A percentile compares a stretch with the other conserved stretches of the same genome.
These are phyloP conservation scores for Dromococcyx pavoninus DNA, from an alignment of 2,797 vertebrate species.

Conservation along the genomic window DNA sequence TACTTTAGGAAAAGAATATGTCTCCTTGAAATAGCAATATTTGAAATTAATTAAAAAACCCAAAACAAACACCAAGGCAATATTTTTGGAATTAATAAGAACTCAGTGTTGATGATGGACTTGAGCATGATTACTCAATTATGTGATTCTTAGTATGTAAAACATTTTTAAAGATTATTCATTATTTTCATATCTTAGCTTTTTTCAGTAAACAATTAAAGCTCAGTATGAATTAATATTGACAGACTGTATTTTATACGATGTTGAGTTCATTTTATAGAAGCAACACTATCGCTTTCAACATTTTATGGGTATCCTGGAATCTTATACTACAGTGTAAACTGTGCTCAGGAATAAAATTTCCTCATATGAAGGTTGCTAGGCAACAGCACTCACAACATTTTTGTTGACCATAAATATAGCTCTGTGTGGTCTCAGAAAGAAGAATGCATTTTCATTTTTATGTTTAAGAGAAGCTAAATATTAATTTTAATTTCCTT, in stretches of 20 bases:
- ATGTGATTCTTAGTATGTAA: background rate
- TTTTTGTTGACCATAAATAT: constrained; percentile 70
- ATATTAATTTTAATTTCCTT: constrained; percentile 13
- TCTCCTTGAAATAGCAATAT: background rate
- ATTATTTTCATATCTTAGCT: background rate
- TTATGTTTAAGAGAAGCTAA: background rate
- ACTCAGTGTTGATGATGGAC: background rate
- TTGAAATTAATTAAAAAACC: background rate
- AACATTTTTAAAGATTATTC: background rate
- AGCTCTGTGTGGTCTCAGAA: constrained; percentile 15
- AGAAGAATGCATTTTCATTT: constrained; percentile 10
- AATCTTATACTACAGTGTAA: constrained; percentile 27
- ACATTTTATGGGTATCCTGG: constrained; percentile 17
- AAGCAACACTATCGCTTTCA: background rate
- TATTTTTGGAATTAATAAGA: background rate
- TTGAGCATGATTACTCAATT: background rate
- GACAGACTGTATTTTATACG: background rate
- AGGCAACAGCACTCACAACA: constrained; percentile 70
- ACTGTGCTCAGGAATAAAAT: constrained; percentile 44
- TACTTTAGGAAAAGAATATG: background rate
- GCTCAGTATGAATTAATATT: background rate
- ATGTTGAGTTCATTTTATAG: background rate
- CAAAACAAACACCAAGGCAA: background rate
- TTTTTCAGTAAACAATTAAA: background rate
- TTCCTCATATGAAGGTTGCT: constrained; percentile 63